Evolutionary conservation across 30 jellyfish, hydroid and myxozoan species (phyloP), one percentile per base, ranked within the genome.

Genomic region (Hydractinia echinata): DNA sequence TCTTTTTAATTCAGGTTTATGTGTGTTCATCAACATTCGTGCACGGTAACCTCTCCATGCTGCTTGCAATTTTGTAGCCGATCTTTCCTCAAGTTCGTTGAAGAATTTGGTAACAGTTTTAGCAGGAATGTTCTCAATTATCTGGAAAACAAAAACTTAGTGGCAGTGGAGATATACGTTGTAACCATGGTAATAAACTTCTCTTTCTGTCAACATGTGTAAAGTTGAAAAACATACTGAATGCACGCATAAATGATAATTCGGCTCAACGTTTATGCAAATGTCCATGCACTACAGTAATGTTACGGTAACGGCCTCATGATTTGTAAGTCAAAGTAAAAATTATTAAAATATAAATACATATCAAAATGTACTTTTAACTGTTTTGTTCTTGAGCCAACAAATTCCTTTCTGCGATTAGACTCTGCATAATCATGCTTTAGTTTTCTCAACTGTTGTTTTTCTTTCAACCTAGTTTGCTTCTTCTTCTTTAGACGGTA

Each of bases 91-190:
- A 8, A 89, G 66, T 55, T 76, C 71, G 49, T 83, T 70, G 39
- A 89, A 81, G 64, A 89, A 89, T 67, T 53, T 76, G 51, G 74
- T 67, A 15, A 89, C 97, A 4, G 97, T 89, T 56, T 82, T 84
- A 49, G 97, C 97, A 15, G 97, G 97, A 52, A 89, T 84, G 53
- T 76, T 81, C 55, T 89, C 92, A 5, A 89, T 84, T 18, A 84
- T 72, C 97, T 89, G 48, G 15, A 58, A 60, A 14, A 19, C 13
- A 51, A 3, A 14, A 30, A 8, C n/a, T n/a, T n/a, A n/a, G n/a
- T n/a, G n/a, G n/a, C n/a, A n/a, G n/a, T n/a, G n/a, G n/a, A n/a
- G n/a, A n/a, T n/a, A n/a, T n/a, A n/a, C n/a, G n/a, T n/a, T n/a
- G n/a, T n/a, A n/a, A n/a, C n/a, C n/a, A n/a, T n/a, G n/a, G n/a